Conservation (phyloP, 2,113 vertebrate genomes). For the Hylia prasina region DNA sequence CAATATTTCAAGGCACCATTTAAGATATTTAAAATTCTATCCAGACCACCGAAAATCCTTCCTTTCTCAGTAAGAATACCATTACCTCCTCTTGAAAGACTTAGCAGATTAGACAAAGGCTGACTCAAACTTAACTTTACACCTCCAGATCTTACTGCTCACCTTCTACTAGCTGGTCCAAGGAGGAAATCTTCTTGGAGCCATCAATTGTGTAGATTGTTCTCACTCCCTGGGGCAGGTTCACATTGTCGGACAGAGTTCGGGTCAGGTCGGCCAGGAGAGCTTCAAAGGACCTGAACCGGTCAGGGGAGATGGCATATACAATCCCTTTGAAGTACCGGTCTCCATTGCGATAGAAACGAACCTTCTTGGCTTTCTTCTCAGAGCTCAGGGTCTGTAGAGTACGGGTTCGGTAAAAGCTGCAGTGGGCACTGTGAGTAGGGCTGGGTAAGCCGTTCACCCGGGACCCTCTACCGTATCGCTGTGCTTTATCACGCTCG, state of each 20-base stretch:
- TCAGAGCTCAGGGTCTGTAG: constrained; percentile 92
- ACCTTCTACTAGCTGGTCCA: constrained; percentile 97
- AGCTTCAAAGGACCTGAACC: constrained; percentile 92
- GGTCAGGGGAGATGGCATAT: constrained; percentile 93
- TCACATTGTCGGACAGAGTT: constrained; percentile 93
- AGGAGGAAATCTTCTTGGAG: constrained; percentile 80
- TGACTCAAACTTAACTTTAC: neutral
- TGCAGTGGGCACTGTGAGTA: constrained; percentile 98
- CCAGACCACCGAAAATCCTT: neutral
- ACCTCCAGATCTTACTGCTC: constrained; percentile 31
- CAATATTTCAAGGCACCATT: neutral
- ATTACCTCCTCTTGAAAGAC: neutral
- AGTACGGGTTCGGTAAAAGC: constrained; percentile 94
- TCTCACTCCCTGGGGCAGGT: constrained; percentile 94
- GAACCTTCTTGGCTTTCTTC: constrained; percentile 97
- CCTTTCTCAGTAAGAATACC: neutral
- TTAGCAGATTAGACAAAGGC: neutral
- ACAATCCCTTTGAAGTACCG: constrained; percentile 98
- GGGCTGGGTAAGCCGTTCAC: constrained; percentile 94
- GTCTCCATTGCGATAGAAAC: constrained; percentile 97
- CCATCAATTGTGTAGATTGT: constrained; percentile 94
- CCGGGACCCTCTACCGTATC: constrained; percentile 86
- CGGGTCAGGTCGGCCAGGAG: constrained; percentile 95
- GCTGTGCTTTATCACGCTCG: constrained; percentile 91
- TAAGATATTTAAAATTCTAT: neutral